Base-by-base conservation (phyloP, 2,888 invertebrate genomes). In the Agrotis puta region DNA sequence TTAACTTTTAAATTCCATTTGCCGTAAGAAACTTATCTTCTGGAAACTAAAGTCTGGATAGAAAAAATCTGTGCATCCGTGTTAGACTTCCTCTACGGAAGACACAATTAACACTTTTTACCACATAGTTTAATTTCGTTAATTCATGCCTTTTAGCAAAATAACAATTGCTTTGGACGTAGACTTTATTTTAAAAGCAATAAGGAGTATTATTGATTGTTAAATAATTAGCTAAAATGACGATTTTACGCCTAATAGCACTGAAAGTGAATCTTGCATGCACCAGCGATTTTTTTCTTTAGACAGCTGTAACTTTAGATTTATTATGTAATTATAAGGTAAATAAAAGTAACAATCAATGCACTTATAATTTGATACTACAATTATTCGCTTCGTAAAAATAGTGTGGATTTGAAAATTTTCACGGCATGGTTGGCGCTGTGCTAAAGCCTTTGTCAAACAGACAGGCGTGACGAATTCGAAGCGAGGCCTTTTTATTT, bases 191-290 rank as follows among this genome's bases (percentile, higher is more conserved):
- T 0, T 0, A 0, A 18, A 1, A 2, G 6, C 0, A 27, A 53
- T 71, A 78, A 69, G 54, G 59, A 33, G 14, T 57, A 62, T 50
- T 69, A 53, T 79, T 1, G 33, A 51, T 51, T 43, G 39, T 13
- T 16, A 65, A 27, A 24, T 22, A 61, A 54, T 53, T 75, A 53
- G 58, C 1, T 56, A 20, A 58, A 64, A 43, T 51, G 22, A n/a
- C 11, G 48, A 81, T 83, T 74, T 78, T 76, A 74, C 82, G 78
- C 56, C 63, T 16, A 73, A 67, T 6, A 22, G 62, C 59, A 45
- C 56, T 62, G 70, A 69, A 69, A 77, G 64, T 70, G 74, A 64
- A 76, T 83, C 74, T 70, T 73, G 54, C 70, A 76, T 74, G 81
- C 59, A 65, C 66, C 70, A 59, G 63, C 50, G 59, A 70, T 72